Base-by-base conservation (phyloP, 2,888 invertebrate genomes). In the Lydus trimaculatus region DNA sequence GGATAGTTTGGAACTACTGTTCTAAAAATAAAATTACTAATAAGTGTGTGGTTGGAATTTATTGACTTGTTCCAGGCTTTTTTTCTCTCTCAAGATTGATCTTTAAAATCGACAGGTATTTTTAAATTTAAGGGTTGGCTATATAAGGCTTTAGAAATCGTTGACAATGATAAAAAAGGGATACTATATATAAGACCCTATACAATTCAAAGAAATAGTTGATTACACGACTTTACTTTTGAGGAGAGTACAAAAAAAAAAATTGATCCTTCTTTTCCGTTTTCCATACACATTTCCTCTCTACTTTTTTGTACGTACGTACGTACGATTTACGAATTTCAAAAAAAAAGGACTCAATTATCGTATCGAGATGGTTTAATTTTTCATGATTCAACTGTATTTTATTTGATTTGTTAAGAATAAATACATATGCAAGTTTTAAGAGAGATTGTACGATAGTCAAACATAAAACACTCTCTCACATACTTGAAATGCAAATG, bases 401-500 rank as follows among this genome's bases (percentile, higher is more conserved):
- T 33, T 33, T 39, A 39, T 39, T 43, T 6, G n/a, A 17, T 4
- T 25, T 56, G 13, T 25, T 13, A 23, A 56, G 13, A 56, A 20
- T 25, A 56, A 20, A 25, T 56, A 56, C 7, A 23, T 25, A 56
- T 56, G 23, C 2, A 23, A 9, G 23, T 52, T 52, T 20, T 13
- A 25, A 25, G 13, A 15, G 25, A 56, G 56, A 56, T 56, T 25
- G 56, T 56, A 56, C n/a, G 56, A 56, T 56, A 56, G 56, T 25
- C 25, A 13, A 15, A 56, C 25, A 56, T 15, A 56, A 23, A 56
- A 56, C 20, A 52, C 48, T 23, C 48, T 20, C 48, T 52, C 48
- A 31, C 52, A 63, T 28, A 28, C 52, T 63, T 43, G 63, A 63
- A 63, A 52, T 63, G 43, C 52, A 63, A 63, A 63, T 63, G 63